Base-by-base conservation (phyloP, 2,113 vertebrate genomes). In the Xenopus borealis region DNA sequence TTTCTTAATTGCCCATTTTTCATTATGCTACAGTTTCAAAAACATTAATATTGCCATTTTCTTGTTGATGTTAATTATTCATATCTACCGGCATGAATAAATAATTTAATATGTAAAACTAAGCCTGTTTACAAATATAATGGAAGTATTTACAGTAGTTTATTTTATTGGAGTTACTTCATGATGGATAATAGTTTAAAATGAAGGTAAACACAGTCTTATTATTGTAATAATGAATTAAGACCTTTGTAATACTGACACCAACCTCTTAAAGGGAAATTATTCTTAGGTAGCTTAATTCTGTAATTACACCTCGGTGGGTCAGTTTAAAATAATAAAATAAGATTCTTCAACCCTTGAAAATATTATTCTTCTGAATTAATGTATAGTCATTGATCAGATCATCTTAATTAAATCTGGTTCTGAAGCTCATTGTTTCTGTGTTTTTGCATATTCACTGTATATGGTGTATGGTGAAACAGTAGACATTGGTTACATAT, bases 61-160 rank as follows among this genome's bases (percentile, higher is more conserved):
- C 30, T 33, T 33, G 30, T 63, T 33, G 23, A 30, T 18, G 13
- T 63, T 27, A 63, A 63, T 63, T 63, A 63, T 63, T 63, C 62
- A 63, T 27, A 7, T 9, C 62, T 33, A 63, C 62, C 33, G 13
- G 30, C 30, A 63, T 63, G 30, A 63, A 63, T 63, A 63, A 40
- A 33, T 63, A 63, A 63, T 40, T 10, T 13, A 63, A 33, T 33
- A 63, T 40, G 62, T 33, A 33, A 40, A 33, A 33, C 23, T 63
- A 8, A 63, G 30, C 11, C 12, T 40, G 62, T 63, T 63, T 63
- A 27, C 62, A 63, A 30, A 63, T n/a, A 33, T 63, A 63, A 63
- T 33, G 7, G 13, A 33, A 33, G 40, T 63, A 14, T 40, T 33
- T 8, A 33, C 16, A 17, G 12, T 40, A 13, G 7, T 27, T 33